Conservation (phyloP, 2,888 invertebrate genomes). For the Mythimna ferrago region DNA sequence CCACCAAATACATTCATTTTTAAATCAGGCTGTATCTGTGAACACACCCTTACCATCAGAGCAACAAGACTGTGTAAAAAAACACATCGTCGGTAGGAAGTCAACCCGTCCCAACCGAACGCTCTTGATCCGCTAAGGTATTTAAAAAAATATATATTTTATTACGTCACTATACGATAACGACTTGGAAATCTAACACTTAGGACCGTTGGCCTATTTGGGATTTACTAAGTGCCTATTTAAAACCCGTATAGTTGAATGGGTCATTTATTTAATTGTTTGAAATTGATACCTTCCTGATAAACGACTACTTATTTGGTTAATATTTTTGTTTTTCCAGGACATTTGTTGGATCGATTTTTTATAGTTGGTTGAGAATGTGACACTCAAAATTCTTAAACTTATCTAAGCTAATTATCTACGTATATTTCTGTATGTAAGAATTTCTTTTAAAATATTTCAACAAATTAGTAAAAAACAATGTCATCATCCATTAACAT, state of each 20-base stretch:
- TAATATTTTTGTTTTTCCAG: constrained; percentile 3
- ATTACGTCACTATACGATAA: constrained; percentile 58
- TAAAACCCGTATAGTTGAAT: constrained; percentile 54
- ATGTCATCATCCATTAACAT: constrained; percentile 1
- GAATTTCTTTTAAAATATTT: background rate
- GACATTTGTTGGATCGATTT: background rate
- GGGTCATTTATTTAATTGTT: constrained; percentile 45
- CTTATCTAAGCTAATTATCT: background rate
- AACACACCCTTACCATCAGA: constrained; percentile 80
- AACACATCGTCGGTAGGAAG: constrained; percentile 91
- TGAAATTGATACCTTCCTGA: constrained; percentile 35
- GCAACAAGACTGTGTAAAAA: constrained; percentile 91
- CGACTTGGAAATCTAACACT: constrained; percentile 54
- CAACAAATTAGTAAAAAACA: background rate
- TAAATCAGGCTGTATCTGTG: constrained; percentile 65
- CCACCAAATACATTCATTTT: constrained; percentile 32
- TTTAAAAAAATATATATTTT: constrained; percentile 55
- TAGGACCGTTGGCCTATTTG: constrained; percentile 37
- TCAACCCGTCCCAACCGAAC: constrained; percentile 80
- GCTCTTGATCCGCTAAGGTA: constrained; percentile 80
- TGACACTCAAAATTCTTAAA: background rate
- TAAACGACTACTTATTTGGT: constrained; percentile 17
- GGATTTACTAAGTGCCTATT: constrained; percentile 51
- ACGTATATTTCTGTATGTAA: background rate
- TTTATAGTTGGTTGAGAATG: background rate